A percentile compares a stretch with the other conserved stretches of the same genome.
phyloP scores from a whole-genome alignment of 35 echinoderm and acorn worm species.

The Apostichopus californicus region DNA sequence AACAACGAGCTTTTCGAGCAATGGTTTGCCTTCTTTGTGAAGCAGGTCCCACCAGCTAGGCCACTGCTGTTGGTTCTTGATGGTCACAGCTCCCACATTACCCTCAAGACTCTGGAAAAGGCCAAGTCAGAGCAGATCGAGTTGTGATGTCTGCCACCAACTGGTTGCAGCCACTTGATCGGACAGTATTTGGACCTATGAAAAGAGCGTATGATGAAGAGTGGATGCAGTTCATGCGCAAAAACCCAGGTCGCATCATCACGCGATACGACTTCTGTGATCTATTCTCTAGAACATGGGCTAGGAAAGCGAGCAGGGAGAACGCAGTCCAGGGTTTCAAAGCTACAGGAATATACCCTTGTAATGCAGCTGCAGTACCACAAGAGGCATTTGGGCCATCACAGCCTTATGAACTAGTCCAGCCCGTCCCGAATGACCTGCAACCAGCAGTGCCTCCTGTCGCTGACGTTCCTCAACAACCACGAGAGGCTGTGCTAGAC shows the following conservation, averaged over 20 bases:
- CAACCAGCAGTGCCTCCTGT: slow-evolving; percentile 15
- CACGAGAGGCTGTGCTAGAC: background rate
- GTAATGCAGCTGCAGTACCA: slow-evolving; percentile 30
- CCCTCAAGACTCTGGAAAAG: slow-evolving; percentile 3
- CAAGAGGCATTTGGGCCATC: slow-evolving; percentile 36
- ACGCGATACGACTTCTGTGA: slow-evolving; percentile 58
- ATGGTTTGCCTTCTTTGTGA: slow-evolving; percentile 33
- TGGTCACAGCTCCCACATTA: slow-evolving; percentile 39
- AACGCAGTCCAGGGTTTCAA: slow-evolving; percentile 45
- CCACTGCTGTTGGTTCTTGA: slow-evolving; percentile 43
- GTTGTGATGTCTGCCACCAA: background rate
- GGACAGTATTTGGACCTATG: slow-evolving; percentile 49
- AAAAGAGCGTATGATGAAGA: slow-evolving; percentile 47
- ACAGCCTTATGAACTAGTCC: slow-evolving; percentile 12
- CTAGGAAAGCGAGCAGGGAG: background rate
- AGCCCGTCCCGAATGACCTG: slow-evolving; percentile 19
- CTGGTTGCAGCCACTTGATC: background rate
- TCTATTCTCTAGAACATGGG: background rate
- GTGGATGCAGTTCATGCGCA: slow-evolving; percentile 34
- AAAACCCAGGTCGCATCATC: slow-evolving; percentile 25
- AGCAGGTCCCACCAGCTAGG: slow-evolving; percentile 42
- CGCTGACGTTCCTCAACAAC: slow-evolving; percentile 6
- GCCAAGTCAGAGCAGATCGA: slow-evolving; percentile 14
- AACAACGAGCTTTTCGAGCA: slow-evolving; percentile 25
- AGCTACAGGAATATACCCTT: slow-evolving; percentile 46